phyloP scores from a whole-genome alignment of 2,113 vertebrate species.

The Taxidea taxus region DNA sequence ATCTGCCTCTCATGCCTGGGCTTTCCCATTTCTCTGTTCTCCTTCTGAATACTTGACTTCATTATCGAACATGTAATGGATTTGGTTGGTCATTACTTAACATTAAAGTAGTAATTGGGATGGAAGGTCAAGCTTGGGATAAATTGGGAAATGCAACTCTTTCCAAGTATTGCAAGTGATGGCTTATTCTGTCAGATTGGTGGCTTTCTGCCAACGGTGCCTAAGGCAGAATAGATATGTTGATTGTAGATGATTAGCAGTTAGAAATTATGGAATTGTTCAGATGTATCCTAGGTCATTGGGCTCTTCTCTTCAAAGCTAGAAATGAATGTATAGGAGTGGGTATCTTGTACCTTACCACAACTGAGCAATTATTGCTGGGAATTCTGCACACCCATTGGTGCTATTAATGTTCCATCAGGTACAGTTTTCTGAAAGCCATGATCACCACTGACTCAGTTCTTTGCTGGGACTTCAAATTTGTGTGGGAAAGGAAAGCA shows the following conservation, averaged over 20 bases:
- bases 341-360: neutral
- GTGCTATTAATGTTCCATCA: neutral
- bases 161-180: neutral
- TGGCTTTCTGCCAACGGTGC: neutral
- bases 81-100: neutral
- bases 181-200: neutral
- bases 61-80: neutral
- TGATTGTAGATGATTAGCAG: neutral
- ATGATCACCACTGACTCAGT: neutral
- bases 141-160: neutral
- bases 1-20: neutral
- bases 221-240: neutral
- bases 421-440: neutral
- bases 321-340: constrained; percentile 18
- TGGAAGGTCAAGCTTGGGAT: neutral
- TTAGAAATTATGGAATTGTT: neutral
- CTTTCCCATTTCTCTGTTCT: neutral
- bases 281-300: neutral
- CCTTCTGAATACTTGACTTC: neutral
- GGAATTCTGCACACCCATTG: neutral
- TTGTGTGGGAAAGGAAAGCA: neutral
- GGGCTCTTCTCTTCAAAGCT: neutral
- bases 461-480: neutral
- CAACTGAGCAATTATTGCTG: neutral
- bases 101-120: neutral